phyloP scores from a whole-genome alignment of 2,113 vertebrate species.

The Cyanoramphus novaezelandiae region DNA sequence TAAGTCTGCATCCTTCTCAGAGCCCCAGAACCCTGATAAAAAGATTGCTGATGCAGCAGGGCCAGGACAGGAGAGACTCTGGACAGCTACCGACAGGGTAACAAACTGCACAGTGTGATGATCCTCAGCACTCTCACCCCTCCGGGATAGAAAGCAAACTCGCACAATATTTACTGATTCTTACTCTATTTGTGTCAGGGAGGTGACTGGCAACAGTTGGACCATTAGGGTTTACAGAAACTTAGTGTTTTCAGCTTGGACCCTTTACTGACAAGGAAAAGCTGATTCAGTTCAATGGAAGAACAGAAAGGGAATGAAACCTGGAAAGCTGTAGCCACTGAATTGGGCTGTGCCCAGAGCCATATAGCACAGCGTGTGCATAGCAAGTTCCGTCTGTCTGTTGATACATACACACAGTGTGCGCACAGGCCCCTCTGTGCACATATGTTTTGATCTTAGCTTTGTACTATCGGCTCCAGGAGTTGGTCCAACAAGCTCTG shows the following conservation, averaged over 20 bases:
- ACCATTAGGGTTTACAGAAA: not conserved
- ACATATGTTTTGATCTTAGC: not conserved
- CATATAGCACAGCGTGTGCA: not conserved
- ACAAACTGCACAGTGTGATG: not conserved
- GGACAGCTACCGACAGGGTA: not conserved
- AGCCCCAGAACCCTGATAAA: not conserved
- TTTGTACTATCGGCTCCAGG: not conserved
- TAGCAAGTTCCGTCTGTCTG: not conserved
- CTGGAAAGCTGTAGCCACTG: not conserved
- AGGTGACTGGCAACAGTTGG: not conserved
- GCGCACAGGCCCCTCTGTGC: not conserved
- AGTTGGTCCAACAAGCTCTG: not conserved
- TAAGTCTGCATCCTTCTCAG: not conserved
- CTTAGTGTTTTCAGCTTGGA: not conserved
- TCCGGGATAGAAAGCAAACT: not conserved
- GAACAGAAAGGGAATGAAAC: not conserved
- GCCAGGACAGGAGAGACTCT: not conserved
- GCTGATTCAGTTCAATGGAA: not conserved
- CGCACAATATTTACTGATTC: not conserved
- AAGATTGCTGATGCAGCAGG: not conserved
- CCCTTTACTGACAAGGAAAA: not conserved
- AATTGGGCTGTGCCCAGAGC: not conserved
- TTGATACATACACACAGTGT: not conserved
- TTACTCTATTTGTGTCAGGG: not conserved
- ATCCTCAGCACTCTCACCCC: not conserved